phyloP scores from a whole-genome alignment of 2,888 invertebrate species.

The Cancer borealis region DNA sequence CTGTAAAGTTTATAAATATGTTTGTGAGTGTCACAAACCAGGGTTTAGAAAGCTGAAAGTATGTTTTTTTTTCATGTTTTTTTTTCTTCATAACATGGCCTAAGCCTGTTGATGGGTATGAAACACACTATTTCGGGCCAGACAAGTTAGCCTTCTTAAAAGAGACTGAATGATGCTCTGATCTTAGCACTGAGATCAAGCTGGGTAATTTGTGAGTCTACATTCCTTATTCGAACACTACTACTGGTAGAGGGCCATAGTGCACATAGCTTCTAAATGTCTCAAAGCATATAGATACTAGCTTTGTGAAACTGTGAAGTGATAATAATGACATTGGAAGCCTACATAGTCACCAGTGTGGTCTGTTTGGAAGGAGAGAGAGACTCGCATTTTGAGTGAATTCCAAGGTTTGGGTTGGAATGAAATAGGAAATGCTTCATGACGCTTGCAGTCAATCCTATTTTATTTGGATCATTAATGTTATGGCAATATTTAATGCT shows the following conservation, averaged over 20 bases:
- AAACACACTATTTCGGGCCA: slow-evolving; percentile 74
- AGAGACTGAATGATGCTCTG: slow-evolving; percentile 56
- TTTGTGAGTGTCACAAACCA: slow-evolving; percentile 57
- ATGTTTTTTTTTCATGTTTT: background rate
- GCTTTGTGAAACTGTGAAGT: slow-evolving; percentile 60
- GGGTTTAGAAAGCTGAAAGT: slow-evolving; percentile 59
- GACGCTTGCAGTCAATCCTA: slow-evolving; percentile 66
- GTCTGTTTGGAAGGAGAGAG: slow-evolving; percentile 56
- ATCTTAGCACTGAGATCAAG: slow-evolving; percentile 46
- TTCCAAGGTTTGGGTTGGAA: slow-evolving; percentile 61
- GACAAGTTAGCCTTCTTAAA: slow-evolving; percentile 59
- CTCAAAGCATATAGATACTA: slow-evolving; percentile 64
- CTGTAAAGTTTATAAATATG: slow-evolving; percentile 28
- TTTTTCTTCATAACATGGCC: slow-evolving; percentile 44
- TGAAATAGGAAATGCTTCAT: slow-evolving; percentile 63
- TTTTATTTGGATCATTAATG: slow-evolving; percentile 64
- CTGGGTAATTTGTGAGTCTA: slow-evolving; percentile 55
- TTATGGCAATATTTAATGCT: slow-evolving; percentile 66
- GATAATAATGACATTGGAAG: slow-evolving; percentile 50
- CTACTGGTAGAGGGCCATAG: slow-evolving; percentile 61
- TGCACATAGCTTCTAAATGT: slow-evolving; percentile 60
- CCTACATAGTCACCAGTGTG: slow-evolving; percentile 52
- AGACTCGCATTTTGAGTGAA: slow-evolving; percentile 20
- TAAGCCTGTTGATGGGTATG: slow-evolving; percentile 70
- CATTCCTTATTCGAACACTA: slow-evolving; percentile 60